Evolutionary conservation across 2,888 invertebrate genomes (phyloP).

Genomic region (Sarcophaga carnaria): DNA sequence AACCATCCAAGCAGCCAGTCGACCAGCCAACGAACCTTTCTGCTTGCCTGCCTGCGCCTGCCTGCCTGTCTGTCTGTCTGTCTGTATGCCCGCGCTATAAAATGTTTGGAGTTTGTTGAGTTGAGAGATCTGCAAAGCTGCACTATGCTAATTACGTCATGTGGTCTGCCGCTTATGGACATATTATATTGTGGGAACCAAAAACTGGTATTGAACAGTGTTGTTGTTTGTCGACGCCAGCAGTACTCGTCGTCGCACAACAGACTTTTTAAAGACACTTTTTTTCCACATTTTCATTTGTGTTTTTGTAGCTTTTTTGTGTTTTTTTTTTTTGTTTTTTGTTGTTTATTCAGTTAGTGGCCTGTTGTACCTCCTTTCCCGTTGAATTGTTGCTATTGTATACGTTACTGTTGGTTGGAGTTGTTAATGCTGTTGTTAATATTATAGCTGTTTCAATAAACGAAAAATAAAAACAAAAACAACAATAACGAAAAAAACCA

Average conservation of each 20-base stretch:
- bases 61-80: slow-evolving; percentile 39
- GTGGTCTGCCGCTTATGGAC: slow-evolving; percentile 79
- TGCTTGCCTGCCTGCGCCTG: slow-evolving; percentile 20
- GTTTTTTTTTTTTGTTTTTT: slow-evolving; percentile 2
- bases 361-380: slow-evolving; percentile 57
- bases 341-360: slow-evolving; percentile 35
- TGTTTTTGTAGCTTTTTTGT: slow-evolving; percentile 1
- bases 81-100: background rate
- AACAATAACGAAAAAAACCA: background rate
- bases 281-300: slow-evolving; percentile 30
- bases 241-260: slow-evolving; percentile 63
- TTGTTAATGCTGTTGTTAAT: slow-evolving; percentile 67
- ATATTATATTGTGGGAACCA: slow-evolving; percentile 81
- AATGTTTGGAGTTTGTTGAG: slow-evolving; percentile 16
- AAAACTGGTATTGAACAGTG: slow-evolving; percentile 78
- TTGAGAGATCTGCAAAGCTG: slow-evolving; percentile 72
- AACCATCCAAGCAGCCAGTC: background rate
- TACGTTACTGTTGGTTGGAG: slow-evolving; percentile 55
- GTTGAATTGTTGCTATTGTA: slow-evolving; percentile 74
- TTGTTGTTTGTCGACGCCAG: slow-evolving; percentile 72
- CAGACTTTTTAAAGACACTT: slow-evolving; percentile 61
- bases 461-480: too few species aligned
- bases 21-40: background rate
- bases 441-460: slow-evolving; percentile 66
- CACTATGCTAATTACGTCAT: slow-evolving; percentile 81